Base-by-base conservation (phyloP, 2,797 vertebrate species). In the Todus mexicanus region DNA sequence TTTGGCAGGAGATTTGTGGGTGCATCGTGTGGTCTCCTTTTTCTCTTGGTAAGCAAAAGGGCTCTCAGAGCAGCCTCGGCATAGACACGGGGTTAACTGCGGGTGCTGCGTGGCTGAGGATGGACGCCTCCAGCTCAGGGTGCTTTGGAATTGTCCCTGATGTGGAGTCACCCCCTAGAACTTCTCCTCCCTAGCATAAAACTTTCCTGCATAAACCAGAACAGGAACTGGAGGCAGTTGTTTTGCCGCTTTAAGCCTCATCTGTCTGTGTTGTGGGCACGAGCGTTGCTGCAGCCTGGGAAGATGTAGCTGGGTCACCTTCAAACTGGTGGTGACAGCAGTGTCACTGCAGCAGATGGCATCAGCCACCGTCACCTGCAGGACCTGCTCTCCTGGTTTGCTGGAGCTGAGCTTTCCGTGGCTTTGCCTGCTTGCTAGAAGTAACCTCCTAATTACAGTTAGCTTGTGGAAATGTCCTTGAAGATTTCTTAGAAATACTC, bases 41-140 rank as follows among this genome's bases (percentile, higher is more conserved):
- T 75, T 29, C 27, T 80, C 53, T 31, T 51, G 47, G 13, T 31
- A 38, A 33, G 16, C 25, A 53, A 71, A 7, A 51, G 56, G 53
- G 15, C 3, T 45, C 15, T 11, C 11, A 31, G 71, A 43, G 12
- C 5, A 59, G 70, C 60, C 4, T 51, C 13, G 50, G 33, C 1
- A 1, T 20, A 42, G 77, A 10, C 4, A 0, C 10, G 68, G 65
- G 10, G 60, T 25, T 57, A 7, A 0, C 2, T 9, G 38, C 1
- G 3, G 45, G 4, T 35, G 19, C 79, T 59, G 42, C 11, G 2
- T 54, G 70, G 1, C 29, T 1, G 19, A 0, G 64, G 84, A 12
- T 40, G 37, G 31, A 5, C 70, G 50, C 60, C 37, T 77, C 29
- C 10, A 3, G 11, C 71, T 81, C 50, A 61, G 15, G 61, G 4